A percentile compares a stretch with the other conserved stretches of the same genome.
These are phyloP conservation scores for Andrena hattorfiana DNA, from an alignment of 2,888 invertebrate species.

Conservation along the genomic window DNA sequence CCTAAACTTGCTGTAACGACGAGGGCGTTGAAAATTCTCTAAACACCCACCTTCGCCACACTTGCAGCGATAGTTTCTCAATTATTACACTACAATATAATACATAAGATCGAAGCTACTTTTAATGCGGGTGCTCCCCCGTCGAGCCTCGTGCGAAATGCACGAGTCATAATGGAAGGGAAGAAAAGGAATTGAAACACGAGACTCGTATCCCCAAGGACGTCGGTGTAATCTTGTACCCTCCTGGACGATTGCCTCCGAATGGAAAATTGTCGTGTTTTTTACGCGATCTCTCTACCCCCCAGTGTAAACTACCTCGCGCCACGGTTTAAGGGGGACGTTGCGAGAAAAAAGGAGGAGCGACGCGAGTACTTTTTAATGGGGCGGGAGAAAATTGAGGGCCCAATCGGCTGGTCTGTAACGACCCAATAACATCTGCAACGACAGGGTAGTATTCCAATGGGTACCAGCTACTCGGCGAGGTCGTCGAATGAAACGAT, in stretches of 20 bases:
- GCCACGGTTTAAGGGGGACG: neutral
- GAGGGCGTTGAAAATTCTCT: no score
- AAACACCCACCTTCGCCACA: no score
- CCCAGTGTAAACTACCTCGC: constrained; percentile 7
- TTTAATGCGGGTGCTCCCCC: no score
- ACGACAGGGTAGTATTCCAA: neutral
- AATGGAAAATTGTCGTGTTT: constrained; percentile 40
- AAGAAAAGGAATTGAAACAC: constrained; percentile 4
- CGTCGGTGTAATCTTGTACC: constrained; percentile 22
- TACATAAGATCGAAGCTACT: no score
- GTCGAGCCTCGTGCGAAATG: neutral
- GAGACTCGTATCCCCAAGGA: constrained; percentile 20
- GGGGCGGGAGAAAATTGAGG: neutral
- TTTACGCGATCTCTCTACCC: constrained; percentile 17
- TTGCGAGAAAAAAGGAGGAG: neutral
- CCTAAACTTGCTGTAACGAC: no score
- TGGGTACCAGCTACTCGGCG: no score
- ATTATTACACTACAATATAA: no score
- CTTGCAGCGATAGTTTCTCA: no score
- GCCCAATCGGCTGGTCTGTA: constrained; percentile 2
- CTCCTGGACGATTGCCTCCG: constrained; percentile 18
- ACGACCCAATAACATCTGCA: constrained; percentile 4
- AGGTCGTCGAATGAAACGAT: neutral
- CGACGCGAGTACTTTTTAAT: constrained; percentile 2
- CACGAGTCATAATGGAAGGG: neutral